Conservation (phyloP, 2,113 vertebrate species). For the Calonectris borealis region DNA sequence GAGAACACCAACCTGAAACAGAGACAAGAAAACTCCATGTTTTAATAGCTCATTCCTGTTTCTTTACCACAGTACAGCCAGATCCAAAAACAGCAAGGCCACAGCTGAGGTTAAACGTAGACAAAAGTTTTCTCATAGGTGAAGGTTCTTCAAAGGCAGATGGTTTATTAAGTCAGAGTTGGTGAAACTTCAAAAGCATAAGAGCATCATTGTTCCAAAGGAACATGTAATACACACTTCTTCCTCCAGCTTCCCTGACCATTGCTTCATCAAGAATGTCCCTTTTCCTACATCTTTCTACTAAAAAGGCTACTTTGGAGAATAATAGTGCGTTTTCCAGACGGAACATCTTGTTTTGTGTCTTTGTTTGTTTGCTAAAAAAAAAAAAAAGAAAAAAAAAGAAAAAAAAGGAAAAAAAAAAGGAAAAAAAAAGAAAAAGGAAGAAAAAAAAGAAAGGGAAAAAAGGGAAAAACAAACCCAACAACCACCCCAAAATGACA, state of each 20-base stretch:
- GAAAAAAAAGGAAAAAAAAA: too few species aligned
- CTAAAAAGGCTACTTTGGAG: background rate
- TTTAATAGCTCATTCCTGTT: background rate
- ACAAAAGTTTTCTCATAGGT: background rate
- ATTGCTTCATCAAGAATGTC: background rate
- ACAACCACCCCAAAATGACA: background rate
- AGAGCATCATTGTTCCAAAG: background rate
- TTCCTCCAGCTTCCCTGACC: background rate
- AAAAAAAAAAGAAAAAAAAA: background rate
- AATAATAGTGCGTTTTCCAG: background rate
- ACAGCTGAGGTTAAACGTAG: background rate
- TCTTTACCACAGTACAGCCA: background rate
- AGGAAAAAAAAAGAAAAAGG: too few species aligned
- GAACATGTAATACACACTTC: background rate
- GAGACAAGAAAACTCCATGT: background rate
- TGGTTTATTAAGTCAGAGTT: background rate
- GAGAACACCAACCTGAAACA: background rate
- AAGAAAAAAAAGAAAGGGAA: background rate
- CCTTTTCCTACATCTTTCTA: background rate
- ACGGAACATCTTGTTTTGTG: background rate
- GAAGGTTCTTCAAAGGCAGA: background rate
- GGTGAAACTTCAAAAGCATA: background rate
- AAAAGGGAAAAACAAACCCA: background rate
- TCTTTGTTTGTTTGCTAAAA: background rate
- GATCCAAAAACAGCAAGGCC: background rate